These are phyloP conservation scores for Andrena marginata DNA, from an alignment of 2,888 invertebrate species.

Conservation along the genomic window DNA sequence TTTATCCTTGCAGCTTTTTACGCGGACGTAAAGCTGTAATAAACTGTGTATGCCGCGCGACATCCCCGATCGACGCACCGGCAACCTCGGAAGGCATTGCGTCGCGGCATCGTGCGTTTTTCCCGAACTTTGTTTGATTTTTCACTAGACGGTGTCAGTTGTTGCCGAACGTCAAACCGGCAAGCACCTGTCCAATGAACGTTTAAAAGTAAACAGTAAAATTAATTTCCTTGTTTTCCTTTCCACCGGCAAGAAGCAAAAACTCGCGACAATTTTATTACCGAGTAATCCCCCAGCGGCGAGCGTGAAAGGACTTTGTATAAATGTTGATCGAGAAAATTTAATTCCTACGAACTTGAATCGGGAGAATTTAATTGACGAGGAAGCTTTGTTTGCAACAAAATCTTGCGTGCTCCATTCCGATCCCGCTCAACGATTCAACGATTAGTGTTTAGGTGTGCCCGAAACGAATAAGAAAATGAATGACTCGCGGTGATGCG, in stretches of 20 bases:
- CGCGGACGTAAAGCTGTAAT: no score
- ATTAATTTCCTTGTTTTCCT: constrained; percentile 1
- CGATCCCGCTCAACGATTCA: background rate
- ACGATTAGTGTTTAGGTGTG: no score
- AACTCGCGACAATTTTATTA: constrained; percentile 13
- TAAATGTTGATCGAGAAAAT: background rate
- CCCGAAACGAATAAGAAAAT: background rate
- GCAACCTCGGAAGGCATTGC: no score
- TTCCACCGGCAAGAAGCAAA: background rate
- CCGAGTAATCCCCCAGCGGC: background rate
- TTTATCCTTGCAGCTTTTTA: background rate
- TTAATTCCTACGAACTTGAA: constrained; percentile 9
- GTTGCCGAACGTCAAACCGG: no score
- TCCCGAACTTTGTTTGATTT: no score
- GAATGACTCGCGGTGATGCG: background rate
- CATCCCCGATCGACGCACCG: no score
- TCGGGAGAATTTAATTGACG: background rate
- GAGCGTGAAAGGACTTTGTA: background rate
- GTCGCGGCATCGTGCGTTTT: no score
- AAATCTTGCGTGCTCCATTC: background rate
- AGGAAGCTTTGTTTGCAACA: background rate
- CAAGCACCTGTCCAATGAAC: no score
- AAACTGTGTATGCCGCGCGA: no score
- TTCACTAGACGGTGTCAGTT: no score
- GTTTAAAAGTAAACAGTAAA: background rate